A percentile compares a stretch with the other conserved stretches of the same genome.
These are phyloP conservation scores for Pterostichus madidus DNA, from an alignment of 2,888 invertebrate species.

Conservation along the genomic window DNA sequence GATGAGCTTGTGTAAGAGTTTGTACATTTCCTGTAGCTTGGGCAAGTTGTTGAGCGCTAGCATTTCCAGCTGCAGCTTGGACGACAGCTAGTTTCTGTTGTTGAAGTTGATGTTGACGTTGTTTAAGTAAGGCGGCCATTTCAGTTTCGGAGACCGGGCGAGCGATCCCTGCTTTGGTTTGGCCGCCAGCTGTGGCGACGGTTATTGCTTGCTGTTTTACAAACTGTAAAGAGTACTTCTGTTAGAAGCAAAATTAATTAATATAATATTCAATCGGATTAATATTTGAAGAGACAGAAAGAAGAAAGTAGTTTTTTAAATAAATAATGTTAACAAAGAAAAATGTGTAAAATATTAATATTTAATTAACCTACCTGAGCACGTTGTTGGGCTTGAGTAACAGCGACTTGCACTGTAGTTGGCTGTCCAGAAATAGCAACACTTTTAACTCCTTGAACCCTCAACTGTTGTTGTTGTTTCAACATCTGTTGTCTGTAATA, in stretches of 20 bases:
- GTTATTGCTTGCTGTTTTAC: slow-evolving; percentile 76
- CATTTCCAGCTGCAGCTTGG: slow-evolving; percentile 71
- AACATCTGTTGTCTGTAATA: slow-evolving; percentile 82
- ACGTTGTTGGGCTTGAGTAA: slow-evolving; percentile 75
- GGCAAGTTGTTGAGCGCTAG: slow-evolving; percentile 73
- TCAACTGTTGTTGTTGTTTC: slow-evolving; percentile 75
- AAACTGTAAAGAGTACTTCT: slow-evolving; percentile 69
- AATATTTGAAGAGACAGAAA: too few species aligned
- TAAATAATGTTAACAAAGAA: too few species aligned
- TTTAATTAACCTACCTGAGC: slow-evolving; percentile 57
- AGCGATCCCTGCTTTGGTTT: slow-evolving; percentile 73
- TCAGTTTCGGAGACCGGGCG: slow-evolving; percentile 79
- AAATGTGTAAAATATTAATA: too few species aligned
- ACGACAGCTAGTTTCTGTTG: slow-evolving; percentile 74
- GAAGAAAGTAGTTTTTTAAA: too few species aligned
- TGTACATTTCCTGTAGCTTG: slow-evolving; percentile 72
- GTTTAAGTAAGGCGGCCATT: slow-evolving; percentile 79
- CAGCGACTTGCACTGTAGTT: slow-evolving; percentile 72
- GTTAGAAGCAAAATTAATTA: neutral
- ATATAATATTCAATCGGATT: too few species aligned
- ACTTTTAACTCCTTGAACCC: slow-evolving; percentile 72
- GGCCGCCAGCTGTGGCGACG: slow-evolving; percentile 71
- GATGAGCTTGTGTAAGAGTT: slow-evolving; percentile 74
- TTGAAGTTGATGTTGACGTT: slow-evolving; percentile 74
- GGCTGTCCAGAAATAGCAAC: slow-evolving; percentile 69